Base-by-base conservation (phyloP, 2,113 vertebrate species). In the Tretioscincus oriximinensis region DNA sequence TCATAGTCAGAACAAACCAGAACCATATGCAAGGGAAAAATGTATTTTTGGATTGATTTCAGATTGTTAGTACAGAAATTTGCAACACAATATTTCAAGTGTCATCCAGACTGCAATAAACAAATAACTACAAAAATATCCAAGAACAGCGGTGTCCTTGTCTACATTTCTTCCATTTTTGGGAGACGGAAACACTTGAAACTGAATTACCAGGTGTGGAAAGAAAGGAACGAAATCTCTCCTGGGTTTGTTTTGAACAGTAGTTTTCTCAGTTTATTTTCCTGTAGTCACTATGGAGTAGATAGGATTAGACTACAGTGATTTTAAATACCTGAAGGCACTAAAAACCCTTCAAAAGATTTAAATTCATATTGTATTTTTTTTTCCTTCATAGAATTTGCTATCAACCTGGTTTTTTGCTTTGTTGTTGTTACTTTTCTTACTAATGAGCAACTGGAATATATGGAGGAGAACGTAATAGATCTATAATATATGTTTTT, bases 161-260 rank as follows among this genome's bases (percentile, higher is more conserved):
- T 54, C 51, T 60, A 12, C 54, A 58, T 58, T 58, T 71, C n/a
- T 54, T 58, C 67, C 31, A 6, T 65, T 65, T 65, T 24, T 65
- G 3, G 54, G 54, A 58, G 54, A 51, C 4, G 12, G 49, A 78
- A 60, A 54, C 41, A 35, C 49, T 70, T 29, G 45, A 76, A 70
- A 70, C 70, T 61, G 73, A 76, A 76, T 76, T 82, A 82, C 26
- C 66, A 82, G 58, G 66, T 70, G 66, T 63, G 58, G 66, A 76
- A 76, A 76, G 66, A 76, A 82, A 82, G 58, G 73, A 66, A 63
- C 54, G 70, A 70, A 79, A 61, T 31, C 28, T 47, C 73, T 61
- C 73, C 16, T 49, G 54, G 73, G 67, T 20, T 18, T 69, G 35
- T 61, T 69, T 54, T 75, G 47, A 81, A 76, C 29, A 76, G 65